These are phyloP conservation scores for Huso huso DNA, from an alignment of 2,797 vertebrate species.

Conservation along the genomic window DNA sequence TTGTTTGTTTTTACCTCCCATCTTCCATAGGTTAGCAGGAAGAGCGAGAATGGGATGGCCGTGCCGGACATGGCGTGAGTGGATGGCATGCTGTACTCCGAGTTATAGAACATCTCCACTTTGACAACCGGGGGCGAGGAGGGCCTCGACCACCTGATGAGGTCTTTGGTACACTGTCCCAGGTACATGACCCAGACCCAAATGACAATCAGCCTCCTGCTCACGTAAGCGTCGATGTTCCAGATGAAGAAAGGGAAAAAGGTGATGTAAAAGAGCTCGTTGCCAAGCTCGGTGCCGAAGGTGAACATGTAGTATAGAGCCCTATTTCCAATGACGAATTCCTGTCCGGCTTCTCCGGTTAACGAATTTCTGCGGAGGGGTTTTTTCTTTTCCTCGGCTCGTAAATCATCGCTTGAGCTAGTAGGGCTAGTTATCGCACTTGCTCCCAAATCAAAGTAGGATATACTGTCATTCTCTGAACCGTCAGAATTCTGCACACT, in stretches of 20 bases:
- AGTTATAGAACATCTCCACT: slow-evolving; percentile 94
- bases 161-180: slow-evolving; percentile 93
- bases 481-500: background rate
- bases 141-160: slow-evolving; percentile 83
- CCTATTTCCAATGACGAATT: slow-evolving; percentile 71
- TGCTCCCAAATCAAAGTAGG: background rate
- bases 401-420: background rate
- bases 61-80: slow-evolving; percentile 97
- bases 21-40: slow-evolving; percentile 76
- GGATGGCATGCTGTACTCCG: slow-evolving; percentile 97
- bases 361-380: slow-evolving; percentile 82
- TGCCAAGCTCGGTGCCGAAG: slow-evolving; percentile 87
- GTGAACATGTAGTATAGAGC: slow-evolving; percentile 81
- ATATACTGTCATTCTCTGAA: background rate
- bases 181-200: slow-evolving; percentile 98
- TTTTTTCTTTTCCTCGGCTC: slow-evolving; percentile 38
- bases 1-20: slow-evolving; percentile 73
- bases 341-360: slow-evolving; percentile 69
- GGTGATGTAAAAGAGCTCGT: slow-evolving; percentile 87
- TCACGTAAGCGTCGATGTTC: slow-evolving; percentile 82
- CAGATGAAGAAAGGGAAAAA: slow-evolving; percentile 91
- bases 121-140: slow-evolving; percentile 89
- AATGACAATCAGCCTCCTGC: slow-evolving; percentile 75
- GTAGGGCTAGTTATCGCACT: background rate
- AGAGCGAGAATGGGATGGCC: slow-evolving; percentile 80